Percentiles rank a stretch among this genome's conserved stretches.
Evolutionary conservation across 2,113 vertebrate genomes (phyloP).

Genomic region (Nothobranchius furzeri): DNA sequence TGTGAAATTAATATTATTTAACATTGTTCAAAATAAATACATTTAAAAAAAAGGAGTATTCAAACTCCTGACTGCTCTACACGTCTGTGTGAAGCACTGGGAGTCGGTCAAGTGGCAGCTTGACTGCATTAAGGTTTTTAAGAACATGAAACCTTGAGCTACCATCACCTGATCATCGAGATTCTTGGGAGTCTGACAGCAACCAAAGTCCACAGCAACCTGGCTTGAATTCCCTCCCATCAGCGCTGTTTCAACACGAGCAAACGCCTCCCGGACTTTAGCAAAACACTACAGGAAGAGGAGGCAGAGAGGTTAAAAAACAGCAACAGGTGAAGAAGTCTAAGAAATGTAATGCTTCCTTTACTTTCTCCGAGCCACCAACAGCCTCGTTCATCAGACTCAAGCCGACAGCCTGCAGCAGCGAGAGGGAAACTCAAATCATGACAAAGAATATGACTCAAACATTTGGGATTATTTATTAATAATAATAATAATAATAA

Average conservation of each 20-base stretch:
- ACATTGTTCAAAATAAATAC: no score
- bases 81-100: no score
- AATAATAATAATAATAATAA: no score
- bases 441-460: no score
- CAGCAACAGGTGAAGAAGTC: background rate
- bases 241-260: constrained; percentile 67
- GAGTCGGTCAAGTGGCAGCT: no score
- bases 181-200: constrained; percentile 70
- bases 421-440: background rate
- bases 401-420: constrained; percentile 79
- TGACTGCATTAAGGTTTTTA: background rate
- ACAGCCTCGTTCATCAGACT: constrained; percentile 78
- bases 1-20: no score
- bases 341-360: background rate
- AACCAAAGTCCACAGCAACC: constrained; percentile 75
- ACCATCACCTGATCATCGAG: constrained; percentile 64
- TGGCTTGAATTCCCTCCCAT: constrained; percentile 19
- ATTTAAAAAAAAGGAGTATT: no score
- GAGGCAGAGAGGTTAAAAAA: background rate
- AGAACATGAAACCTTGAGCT: background rate
- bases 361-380: constrained; percentile 83
- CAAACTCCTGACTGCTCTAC: no score
- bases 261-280: constrained; percentile 73
- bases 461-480: no score
- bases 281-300: constrained; percentile 72